Base-by-base conservation (phyloP, 2,797 vertebrate genomes). In the Schizothorax lantsangensis region DNA sequence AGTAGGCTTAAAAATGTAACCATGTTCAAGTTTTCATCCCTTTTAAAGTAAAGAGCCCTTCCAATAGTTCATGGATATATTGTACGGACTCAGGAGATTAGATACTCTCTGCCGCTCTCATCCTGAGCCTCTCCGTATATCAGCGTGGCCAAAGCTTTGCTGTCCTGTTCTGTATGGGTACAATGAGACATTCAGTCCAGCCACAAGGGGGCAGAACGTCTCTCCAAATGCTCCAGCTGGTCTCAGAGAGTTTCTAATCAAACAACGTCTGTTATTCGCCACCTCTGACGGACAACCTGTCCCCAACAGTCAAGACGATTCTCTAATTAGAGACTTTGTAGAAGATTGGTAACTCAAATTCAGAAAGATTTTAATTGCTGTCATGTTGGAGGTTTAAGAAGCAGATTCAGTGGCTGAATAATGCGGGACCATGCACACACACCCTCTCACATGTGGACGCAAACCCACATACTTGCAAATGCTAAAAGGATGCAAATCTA, bases 121-220 rank as follows among this genome's bases (percentile, higher is more conserved):
- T 36, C 54, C 59, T 57, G 75, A 83, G 62, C n/a, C 59, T 88
- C 57, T 30, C 62, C 40, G 30, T 79, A 43, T 86, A 90, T 93
- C 93, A 94, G 92, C 91, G 1, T 0, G 11, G 26, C 19, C 54
- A 43, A 68, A 78, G 73, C 33, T 45, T 79, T 69, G 21, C 64
- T 68, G 74, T 57, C 23, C 45, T 5, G 47, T 49, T 68, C 14
- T 69, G 15, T 52, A 66, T 68, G 43, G 17, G 0, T 12, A 23
- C 26, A 17, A 40, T 14, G 30, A 17, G 9, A 23, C 19, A n/a
- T 74, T 38, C 10, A 2, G 43, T 64, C 57, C 15, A 23, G 43
- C 84, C 84, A 86, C 84, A 59, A 93, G 94, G 91, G 92, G 93
- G 92, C 94, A 94, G 91, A 84, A 71, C 89, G 64, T 89, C 84